Evolutionary conservation across 2,888 invertebrate species (phyloP).

Genomic region (Aporophyla lueneburgensis): DNA sequence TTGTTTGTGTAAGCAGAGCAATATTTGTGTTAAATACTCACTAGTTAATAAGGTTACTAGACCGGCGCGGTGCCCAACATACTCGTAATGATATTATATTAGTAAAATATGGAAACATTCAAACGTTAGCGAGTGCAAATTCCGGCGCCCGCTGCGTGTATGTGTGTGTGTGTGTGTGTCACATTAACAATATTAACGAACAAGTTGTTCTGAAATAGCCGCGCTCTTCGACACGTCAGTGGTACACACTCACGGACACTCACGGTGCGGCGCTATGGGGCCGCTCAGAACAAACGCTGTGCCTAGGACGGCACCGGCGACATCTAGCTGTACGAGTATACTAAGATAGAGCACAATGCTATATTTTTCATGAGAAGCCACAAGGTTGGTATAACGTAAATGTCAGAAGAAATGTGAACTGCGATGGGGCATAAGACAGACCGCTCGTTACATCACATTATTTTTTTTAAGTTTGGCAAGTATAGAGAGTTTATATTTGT

Average conservation of each 20-base stretch:
- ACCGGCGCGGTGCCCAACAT: constrained; percentile 3
- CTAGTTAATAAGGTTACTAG: neutral
- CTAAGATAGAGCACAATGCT: neutral
- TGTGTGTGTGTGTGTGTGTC: neutral
- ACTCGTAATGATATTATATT: neutral
- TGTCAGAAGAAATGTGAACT: neutral
- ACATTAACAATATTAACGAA: neutral
- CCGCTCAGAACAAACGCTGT: neutral
- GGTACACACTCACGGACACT: neutral
- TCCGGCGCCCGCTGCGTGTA: neutral
- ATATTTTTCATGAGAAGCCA: neutral
- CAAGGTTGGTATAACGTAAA: neutral
- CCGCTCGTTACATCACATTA: neutral
- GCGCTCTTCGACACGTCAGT: neutral
- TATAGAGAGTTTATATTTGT: neutral
- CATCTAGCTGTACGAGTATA: neutral
- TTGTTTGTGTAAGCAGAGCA: neutral
- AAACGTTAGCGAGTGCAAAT: neutral
- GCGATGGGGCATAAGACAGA: no score
- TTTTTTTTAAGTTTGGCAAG: neutral
- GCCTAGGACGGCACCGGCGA: neutral
- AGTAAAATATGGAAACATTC: neutral
- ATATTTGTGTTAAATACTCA: constrained; percentile 5
- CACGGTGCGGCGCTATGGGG: neutral
- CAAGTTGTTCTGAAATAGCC: constrained; percentile 22